Percentiles rank a stretch among this genome's conserved stretches.
These are phyloP conservation scores for Isoperla grammatica DNA, from an alignment of 2,888 invertebrate species.

Conservation along the genomic window DNA sequence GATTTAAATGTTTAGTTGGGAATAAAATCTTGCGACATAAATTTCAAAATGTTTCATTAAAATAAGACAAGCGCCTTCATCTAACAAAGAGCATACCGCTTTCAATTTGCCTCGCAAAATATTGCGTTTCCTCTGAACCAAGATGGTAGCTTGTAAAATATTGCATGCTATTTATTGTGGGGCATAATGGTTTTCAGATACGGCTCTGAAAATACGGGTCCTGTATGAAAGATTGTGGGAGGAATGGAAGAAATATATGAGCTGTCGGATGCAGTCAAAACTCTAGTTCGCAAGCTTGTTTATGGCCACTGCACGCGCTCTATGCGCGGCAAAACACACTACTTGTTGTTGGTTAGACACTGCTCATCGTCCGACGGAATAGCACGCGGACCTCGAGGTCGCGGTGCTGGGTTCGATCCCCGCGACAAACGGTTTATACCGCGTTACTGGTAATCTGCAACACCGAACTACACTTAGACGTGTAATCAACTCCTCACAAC, in stretches of 20 bases:
- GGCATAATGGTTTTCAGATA: conserved; percentile 30
- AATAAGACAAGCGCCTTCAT: too few species aligned
- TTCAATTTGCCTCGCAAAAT: conserved; percentile 20
- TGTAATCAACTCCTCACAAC: too few species aligned
- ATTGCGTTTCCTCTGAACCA: conserved; percentile 16
- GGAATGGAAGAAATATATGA: conserved; percentile 23
- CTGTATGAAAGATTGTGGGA: conserved; percentile 10
- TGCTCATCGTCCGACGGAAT: too few species aligned
- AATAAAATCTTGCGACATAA: too few species aligned
- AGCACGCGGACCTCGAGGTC: too few species aligned
- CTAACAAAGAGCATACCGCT: neutral
- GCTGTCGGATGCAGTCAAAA: conserved; percentile 26
- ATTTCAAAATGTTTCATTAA: too few species aligned
- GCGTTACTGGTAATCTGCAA: too few species aligned
- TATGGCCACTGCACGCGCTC: conserved; percentile 8
- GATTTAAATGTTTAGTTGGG: too few species aligned
- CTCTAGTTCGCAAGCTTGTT: conserved; percentile 2
- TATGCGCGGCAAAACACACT: neutral
- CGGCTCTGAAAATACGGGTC: conserved; percentile 12
- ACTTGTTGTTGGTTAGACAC: too few species aligned
- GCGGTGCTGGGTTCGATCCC: too few species aligned
- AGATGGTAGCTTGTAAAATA: conserved; percentile 15
- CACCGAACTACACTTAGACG: too few species aligned
- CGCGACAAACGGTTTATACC: too few species aligned
- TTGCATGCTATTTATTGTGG: conserved; percentile 23